Base-by-base conservation (phyloP, 1,140 invertebrate species). In the Caerostris extrusa region DNA sequence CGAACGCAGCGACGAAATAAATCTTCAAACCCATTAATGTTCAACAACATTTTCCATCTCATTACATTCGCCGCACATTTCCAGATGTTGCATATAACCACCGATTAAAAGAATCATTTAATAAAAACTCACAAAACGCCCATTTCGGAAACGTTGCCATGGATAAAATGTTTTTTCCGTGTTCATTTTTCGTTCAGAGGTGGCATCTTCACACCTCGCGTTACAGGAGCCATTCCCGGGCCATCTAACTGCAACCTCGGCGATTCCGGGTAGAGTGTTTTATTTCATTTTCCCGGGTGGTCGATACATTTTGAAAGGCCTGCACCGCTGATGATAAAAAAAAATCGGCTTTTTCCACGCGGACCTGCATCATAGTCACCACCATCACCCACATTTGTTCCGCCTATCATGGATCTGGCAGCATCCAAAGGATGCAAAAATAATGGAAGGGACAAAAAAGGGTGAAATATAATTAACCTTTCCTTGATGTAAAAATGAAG, bases 301-400 rank as follows among this genome's bases (percentile, higher is more conserved):
- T 89, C 87, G 87, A 89, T 89, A 71, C 71, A 69, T 89, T 83
- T 89, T 69, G 61, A 71, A 89, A 89, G 87, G 87, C 87, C 64
- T 89, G 87, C 87, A 69, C 7, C 55, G 64, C 87, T 89, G 87
- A 89, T 89, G 71, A 89, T 64, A 89, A 89, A 89, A 89, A 83
- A 89, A 89, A 89, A 83, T 89, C 87, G 87, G 87, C 87, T 89
- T 89, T 67, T 64, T 89, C 87, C 87, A 64, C 71, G 71, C 50
- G 71, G 71, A 12, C 10, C 71, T 12, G 71, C 71, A 34, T 77
- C 71, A 77, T 77, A 53, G 71, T 77, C 71, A 77, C 53, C 53
- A 34, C 71, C 71, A 77, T 77, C 71, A 12, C 71, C 71, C 53
- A 2, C 71, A 77, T 77, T 77, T 77, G 87, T 89, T 69, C 87